Evolutionary conservation across 2,888 invertebrate genomes (phyloP).

Genomic region (Lepidonotus clava): DNA sequence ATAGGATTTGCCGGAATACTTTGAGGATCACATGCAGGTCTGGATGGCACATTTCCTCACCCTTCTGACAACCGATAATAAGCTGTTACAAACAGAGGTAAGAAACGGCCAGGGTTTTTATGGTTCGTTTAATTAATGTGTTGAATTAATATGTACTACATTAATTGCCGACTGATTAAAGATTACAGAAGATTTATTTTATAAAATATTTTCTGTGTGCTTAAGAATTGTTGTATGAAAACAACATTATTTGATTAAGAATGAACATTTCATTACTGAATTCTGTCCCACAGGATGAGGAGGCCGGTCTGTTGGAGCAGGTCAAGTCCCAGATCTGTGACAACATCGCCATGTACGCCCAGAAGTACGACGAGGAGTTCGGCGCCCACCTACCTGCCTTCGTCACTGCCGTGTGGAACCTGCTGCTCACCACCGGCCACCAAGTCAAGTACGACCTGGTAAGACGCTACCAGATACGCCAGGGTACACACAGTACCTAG

Average conservation of each 20-base stretch:
- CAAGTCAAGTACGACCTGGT: conserved; percentile 95
- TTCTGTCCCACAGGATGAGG: conserved; percentile 85
- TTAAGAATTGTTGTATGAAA: too few relatives aligned
- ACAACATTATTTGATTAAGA: too few relatives aligned
- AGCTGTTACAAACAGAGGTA: conserved; percentile 86
- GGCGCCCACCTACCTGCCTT: conserved; percentile 92
- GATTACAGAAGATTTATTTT: too few relatives aligned
- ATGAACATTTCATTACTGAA: too few relatives aligned
- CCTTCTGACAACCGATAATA: conserved; percentile 89
- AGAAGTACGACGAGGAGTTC: conserved; percentile 99
- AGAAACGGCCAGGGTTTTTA: too few relatives aligned
- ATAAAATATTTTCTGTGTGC: too few relatives aligned
- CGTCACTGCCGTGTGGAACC: conserved; percentile 96
- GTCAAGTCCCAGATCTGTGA: conserved; percentile 97
- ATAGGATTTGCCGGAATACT: conserved; percentile 97
- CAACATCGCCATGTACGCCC: conserved; percentile 94
- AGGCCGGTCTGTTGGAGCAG: conserved; percentile 93
- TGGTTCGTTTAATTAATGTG: too few relatives aligned
- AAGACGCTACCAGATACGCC: too few relatives aligned
- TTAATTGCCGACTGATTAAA: too few relatives aligned
- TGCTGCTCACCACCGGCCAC: conserved; percentile 91
- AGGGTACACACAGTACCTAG: too few relatives aligned
- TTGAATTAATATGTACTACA: too few relatives aligned
- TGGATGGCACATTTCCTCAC: conserved; percentile 96
- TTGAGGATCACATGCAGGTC: conserved; percentile 96